Evolutionary conservation across 2,888 invertebrate species (phyloP).

Genomic region (Podabrus alpinus): DNA sequence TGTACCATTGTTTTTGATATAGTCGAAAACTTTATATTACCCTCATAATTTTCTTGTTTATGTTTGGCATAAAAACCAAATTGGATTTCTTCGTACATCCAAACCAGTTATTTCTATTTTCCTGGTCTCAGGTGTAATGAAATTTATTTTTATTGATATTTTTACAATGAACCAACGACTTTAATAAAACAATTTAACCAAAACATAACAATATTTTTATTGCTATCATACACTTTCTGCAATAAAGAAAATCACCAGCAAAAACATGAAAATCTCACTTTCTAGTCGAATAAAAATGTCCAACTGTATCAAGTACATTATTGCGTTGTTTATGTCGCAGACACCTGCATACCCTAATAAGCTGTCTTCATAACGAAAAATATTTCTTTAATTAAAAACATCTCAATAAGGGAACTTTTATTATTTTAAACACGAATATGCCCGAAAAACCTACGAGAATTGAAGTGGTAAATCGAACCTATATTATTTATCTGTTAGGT

Average conservation of each 20-base stretch:
- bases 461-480: no score
- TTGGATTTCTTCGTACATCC: slow-evolving; percentile 6
- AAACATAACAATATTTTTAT: background rate
- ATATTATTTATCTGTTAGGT: no score
- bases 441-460: no score
- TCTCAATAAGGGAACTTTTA: no score
- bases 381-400: no score
- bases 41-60: slow-evolving; percentile 16
- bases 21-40: slow-evolving; percentile 13
- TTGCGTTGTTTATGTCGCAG: background rate
- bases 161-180: slow-evolving; percentile 3
- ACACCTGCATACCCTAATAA: no score
- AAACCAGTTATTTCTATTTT: background rate
- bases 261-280: background rate
- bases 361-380: no score
- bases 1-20: background rate
- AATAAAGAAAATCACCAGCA: background rate
- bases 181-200: slow-evolving; percentile 1
- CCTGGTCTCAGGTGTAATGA: slow-evolving; percentile 3
- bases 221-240: background rate
- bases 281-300: background rate
- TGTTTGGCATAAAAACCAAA: slow-evolving; percentile 12
- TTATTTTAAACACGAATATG: no score
- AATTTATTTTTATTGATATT: slow-evolving; percentile 5
- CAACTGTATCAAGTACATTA: background rate